These are phyloP conservation scores for Lumbricus terrestris DNA, from an alignment of 2,888 invertebrate species.

Conservation along the genomic window DNA sequence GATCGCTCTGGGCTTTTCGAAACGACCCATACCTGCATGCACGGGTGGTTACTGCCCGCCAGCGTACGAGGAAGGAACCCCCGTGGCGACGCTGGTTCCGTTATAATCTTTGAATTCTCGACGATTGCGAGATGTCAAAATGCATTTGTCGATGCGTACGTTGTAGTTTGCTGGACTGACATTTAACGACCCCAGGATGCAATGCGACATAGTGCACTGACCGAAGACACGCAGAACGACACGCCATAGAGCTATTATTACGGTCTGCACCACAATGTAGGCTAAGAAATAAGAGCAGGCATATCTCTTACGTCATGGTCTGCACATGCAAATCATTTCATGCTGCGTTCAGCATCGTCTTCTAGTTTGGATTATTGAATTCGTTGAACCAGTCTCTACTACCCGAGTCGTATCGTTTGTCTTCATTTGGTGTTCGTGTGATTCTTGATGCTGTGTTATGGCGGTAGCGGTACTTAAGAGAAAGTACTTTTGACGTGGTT, in stretches of 20 bases:
- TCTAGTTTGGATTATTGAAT: not conserved
- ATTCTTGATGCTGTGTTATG: not conserved
- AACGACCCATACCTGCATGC: not conserved
- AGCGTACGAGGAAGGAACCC: not conserved
- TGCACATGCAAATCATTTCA: not conserved
- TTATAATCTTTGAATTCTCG: not conserved
- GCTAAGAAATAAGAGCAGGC: too few relatives aligned
- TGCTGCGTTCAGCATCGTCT: not conserved
- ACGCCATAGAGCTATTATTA: not conserved
- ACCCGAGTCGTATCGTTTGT: not conserved
- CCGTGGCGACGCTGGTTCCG: not conserved
- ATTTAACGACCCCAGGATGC: not conserved
- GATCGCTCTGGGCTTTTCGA: too few relatives aligned
- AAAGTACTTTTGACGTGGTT: not conserved
- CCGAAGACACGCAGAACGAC: not conserved
- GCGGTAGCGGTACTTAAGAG: not conserved
- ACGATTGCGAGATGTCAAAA: not conserved
- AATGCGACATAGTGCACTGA: not conserved
- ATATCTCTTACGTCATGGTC: too few relatives aligned
- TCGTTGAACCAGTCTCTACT: not conserved
- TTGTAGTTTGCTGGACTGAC: not conserved
- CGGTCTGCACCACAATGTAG: too few relatives aligned
- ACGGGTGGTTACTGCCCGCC: not conserved
- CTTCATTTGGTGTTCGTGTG: not conserved
- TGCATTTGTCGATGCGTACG: not conserved